Evolutionary conservation across 2,888 invertebrate genomes (phyloP), one percentile per base, ranked within the genome.

Genomic region (Tenthredo mesomela): DNA sequence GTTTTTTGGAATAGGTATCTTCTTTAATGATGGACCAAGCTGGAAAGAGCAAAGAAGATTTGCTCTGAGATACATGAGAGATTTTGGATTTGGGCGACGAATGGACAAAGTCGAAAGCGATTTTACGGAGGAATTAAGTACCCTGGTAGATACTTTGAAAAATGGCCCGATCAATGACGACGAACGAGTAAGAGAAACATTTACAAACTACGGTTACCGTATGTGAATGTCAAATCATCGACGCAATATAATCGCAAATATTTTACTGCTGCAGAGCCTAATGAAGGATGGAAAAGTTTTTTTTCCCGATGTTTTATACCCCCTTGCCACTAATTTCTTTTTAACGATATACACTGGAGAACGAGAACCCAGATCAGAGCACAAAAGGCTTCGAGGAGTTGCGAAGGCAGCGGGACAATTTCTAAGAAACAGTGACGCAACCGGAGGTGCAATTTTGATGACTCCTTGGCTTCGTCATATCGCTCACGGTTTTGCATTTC

Each of bases 21-120:
- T 96, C 90, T 96, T 96, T 89, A 94, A 95, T 29, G 96, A 96
- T n/a, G 95, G 95, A 0, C 92, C 93, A 94, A 83, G 25, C 61
- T 96, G 96, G 96, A 95, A 95, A 85, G 94, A 95, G 3, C 96
- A 96, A 88, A 93, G 96, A 54, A 94, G 96, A 87, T 96, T 96
- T 87, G 94, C 96, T 0, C 93, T 96, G 5, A 94, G 96, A 0
- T 94, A 95, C 87, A 92, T 96, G 89, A 93, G 96, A 0, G 96
- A 96, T 89, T 96, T 94, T 89, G 96, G 96, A 2, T 96, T 96
- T 87, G 96, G 96, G 0, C 94, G 96, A 73, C 94, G 96, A 3
- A 95, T 94, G 54, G 92, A 92, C 0, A 93, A 92, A 12, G 91
- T 96, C 61, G 96, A 96, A 89, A 85, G 89, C 7, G 89, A 93